Evolutionary conservation across 2,797 vertebrate species (phyloP), one percentile per base, ranked within the genome.

Genomic region (Hydrophis major): DNA sequence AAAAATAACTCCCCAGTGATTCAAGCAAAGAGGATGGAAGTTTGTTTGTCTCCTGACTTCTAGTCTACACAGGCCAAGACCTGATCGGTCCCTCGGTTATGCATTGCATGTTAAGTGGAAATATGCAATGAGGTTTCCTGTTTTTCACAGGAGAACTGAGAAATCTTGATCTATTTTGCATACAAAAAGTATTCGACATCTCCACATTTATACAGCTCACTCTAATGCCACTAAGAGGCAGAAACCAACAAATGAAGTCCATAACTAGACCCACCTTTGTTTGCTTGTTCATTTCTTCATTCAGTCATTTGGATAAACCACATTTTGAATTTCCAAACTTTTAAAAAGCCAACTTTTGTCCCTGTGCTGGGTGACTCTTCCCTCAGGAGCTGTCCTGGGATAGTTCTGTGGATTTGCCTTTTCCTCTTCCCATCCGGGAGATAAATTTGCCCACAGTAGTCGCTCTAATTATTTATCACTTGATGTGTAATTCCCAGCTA

Each of bases 1-100:
- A 94, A 96, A 96, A 96, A 94, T 95, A 97, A 96, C 95, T 96
- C 96, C 95, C 16, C 6, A 94, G 93, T 0, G 56, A 96, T 91
- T 94, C 91, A 91, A 94, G 94, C 28, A 74, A 93, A 96, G 94
- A 50, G 90, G 94, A 93, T 92, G 95, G 94, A 88, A 90, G 88
- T 95, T 90, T 59, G 1, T 91, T 94, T 96, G 63, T 91, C 96
- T 92, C 90, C 88, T 90, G 91, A 90, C 92, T 86, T 93, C 91
- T 94, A 87, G 91, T 55, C 87, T 2, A 90, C 12, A 57, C 90
- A 95, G 63, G 0, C 1, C 78, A 92, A 86, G 0, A 16, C 27
- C 28, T 88, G 66, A 63, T 91, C 60, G 91, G 66, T 61, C 53
- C 4, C 61, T 50, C 55, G 28, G 89, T 57, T 2, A 92, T 63